phyloP scores from a whole-genome alignment of 2,797 vertebrate genomes.

The Dryobates pubescens region DNA sequence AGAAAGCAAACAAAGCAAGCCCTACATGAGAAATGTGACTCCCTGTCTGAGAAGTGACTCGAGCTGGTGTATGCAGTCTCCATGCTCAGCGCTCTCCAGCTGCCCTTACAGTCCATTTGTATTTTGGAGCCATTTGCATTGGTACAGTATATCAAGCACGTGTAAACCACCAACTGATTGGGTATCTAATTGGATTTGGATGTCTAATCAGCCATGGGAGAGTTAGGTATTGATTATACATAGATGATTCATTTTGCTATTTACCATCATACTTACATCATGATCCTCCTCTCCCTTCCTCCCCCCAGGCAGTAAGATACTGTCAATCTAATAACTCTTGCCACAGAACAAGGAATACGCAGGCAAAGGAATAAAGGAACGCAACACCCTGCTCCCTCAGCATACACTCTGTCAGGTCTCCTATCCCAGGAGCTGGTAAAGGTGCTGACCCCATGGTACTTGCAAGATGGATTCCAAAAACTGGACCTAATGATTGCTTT shows the following conservation, averaged over 20 bases:
- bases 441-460: neutral
- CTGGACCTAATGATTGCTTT: neutral
- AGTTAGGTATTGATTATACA: neutral
- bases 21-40: neutral
- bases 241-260: neutral
- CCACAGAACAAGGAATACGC: neutral
- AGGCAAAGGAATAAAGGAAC: neutral
- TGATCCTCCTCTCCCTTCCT: neutral
- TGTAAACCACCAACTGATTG: neutral
- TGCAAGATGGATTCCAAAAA: neutral
- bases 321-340: neutral
- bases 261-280: neutral
- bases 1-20: neutral
- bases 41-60: neutral
- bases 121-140: neutral
- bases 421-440: neutral
- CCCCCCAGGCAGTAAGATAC: neutral
- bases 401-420: fast-evolving
- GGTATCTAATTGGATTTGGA: neutral
- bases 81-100: neutral
- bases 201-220: neutral
- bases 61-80: neutral
- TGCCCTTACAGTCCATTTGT: neutral
- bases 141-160: fast-evolving
- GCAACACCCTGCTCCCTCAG: neutral